Conservation (phyloP, 2,888 invertebrate species). For the Spodoptera exigua region DNA sequence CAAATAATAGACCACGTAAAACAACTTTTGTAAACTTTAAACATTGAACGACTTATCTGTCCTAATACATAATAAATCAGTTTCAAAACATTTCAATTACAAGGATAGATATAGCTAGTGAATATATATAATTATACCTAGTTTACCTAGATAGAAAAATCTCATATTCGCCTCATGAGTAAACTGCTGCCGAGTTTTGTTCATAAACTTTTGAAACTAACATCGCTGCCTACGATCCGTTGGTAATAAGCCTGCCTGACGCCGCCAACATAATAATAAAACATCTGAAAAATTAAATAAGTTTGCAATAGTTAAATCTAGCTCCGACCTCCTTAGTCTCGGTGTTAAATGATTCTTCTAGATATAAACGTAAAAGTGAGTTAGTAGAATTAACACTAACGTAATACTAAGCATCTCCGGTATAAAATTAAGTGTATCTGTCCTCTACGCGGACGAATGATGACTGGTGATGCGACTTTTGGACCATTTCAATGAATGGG, state of each 20-base stretch:
- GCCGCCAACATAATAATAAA: slow-evolving; percentile 72
- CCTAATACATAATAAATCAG: slow-evolving; percentile 47
- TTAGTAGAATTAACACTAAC: slow-evolving; percentile 48
- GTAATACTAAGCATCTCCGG: slow-evolving; percentile 42
- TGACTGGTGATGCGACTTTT: slow-evolving; percentile 29
- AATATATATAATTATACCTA: slow-evolving; percentile 61
- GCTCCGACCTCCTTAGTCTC: slow-evolving; percentile 42
- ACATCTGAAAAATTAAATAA: slow-evolving; percentile 79
- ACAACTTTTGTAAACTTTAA: slow-evolving; percentile 32
- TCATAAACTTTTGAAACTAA: slow-evolving; percentile 62
- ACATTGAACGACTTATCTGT: slow-evolving; percentile 48
- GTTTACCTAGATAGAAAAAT: slow-evolving; percentile 51
- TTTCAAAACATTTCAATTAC: slow-evolving; percentile 50
- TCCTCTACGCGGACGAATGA: slow-evolving; percentile 28
- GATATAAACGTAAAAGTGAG: slow-evolving; percentile 33
- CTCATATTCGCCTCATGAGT: slow-evolving; percentile 56
- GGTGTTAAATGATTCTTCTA: slow-evolving; percentile 41
- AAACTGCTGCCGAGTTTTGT: slow-evolving; percentile 56
- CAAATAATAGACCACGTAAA: slow-evolving; percentile 39
- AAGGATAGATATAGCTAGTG: slow-evolving; percentile 57
- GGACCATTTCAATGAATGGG: slow-evolving; percentile 25
- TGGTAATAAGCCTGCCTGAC: slow-evolving; percentile 70
- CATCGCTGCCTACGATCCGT: slow-evolving; percentile 61
- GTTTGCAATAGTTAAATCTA: slow-evolving; percentile 69
- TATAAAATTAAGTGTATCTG: slow-evolving; percentile 17